phyloP scores from a whole-genome alignment of 2,797 vertebrate genomes.

The Melopsittacus undulatus region DNA sequence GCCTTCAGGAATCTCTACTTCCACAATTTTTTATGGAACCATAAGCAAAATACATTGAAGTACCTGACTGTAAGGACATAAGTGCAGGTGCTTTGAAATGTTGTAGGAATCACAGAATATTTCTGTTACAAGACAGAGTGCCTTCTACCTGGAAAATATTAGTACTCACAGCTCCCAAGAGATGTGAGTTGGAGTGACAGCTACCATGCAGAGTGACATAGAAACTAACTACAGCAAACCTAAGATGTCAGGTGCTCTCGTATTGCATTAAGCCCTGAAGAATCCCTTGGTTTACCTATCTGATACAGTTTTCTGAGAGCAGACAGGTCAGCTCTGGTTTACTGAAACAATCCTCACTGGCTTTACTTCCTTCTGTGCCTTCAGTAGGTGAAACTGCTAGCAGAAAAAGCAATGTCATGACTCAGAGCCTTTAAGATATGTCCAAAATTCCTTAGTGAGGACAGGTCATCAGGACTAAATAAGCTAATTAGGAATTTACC shows the following conservation, averaged over 20 bases:
- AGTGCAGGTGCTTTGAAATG: neutral
- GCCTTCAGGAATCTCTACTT: neutral
- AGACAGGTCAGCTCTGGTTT: neutral
- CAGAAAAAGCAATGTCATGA: neutral
- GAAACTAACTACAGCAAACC: neutral
- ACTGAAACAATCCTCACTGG: neutral
- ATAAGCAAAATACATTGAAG: neutral
- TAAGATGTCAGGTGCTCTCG: neutral
- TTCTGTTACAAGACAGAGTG: neutral
- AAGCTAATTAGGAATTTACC: neutral
- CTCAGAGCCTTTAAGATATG: neutral
- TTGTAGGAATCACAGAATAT: neutral
- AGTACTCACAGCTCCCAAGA: neutral
- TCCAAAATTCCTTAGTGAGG: neutral
- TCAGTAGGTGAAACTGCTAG: neutral
- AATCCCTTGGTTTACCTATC: neutral
- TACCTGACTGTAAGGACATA: constrained; percentile 2
- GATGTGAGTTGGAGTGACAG: neutral
- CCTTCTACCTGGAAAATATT: neutral
- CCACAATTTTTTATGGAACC: neutral
- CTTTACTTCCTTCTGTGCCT: neutral
- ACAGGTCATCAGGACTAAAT: neutral
- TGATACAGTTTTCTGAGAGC: neutral
- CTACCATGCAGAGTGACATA: neutral
- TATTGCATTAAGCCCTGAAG: neutral